Evolutionary conservation across 2,888 invertebrate species (phyloP).

Genomic region (Cheiracanthium punctorium): DNA sequence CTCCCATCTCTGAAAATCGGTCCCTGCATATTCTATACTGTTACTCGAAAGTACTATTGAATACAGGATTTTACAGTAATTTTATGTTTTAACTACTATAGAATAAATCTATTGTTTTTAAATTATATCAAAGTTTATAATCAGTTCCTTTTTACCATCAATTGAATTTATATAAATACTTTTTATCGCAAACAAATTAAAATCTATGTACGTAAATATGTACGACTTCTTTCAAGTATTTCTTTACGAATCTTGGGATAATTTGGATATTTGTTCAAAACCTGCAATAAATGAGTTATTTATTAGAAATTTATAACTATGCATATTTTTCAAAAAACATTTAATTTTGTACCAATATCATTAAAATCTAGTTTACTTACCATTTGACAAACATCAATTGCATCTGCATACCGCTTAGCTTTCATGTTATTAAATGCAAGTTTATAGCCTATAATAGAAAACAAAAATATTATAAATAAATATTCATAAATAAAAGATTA

Average conservation of each 20-base stretch:
- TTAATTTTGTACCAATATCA: background rate
- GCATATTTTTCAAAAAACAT: no score
- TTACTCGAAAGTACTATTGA: no score
- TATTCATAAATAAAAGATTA: no score
- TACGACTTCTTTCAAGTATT: conserved; percentile 87
- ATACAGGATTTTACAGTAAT: no score
- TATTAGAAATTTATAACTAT: background rate
- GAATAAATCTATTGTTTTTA: no score
- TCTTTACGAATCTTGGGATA: conserved; percentile 95
- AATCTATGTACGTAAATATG: conserved; percentile 75
- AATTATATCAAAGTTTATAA: no score
- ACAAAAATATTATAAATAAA: background rate
- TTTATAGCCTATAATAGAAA: conserved; percentile 83
- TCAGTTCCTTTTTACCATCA: no score
- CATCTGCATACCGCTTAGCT: conserved; percentile 90
- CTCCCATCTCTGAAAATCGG: no score
- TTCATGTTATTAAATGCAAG: conserved; percentile 94
- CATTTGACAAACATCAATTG: conserved; percentile 90
- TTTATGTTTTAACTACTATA: no score
- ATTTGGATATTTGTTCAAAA: conserved; percentile 87
- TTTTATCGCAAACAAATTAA: background rate
- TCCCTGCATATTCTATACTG: no score
- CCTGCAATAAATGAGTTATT: conserved; percentile 76
- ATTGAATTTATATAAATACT: no score
- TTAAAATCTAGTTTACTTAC: conserved; percentile 73